Evolutionary conservation across 2,888 invertebrate genomes (phyloP), one percentile per base, ranked within the genome.

Genomic region (Apoda limacodes): DNA sequence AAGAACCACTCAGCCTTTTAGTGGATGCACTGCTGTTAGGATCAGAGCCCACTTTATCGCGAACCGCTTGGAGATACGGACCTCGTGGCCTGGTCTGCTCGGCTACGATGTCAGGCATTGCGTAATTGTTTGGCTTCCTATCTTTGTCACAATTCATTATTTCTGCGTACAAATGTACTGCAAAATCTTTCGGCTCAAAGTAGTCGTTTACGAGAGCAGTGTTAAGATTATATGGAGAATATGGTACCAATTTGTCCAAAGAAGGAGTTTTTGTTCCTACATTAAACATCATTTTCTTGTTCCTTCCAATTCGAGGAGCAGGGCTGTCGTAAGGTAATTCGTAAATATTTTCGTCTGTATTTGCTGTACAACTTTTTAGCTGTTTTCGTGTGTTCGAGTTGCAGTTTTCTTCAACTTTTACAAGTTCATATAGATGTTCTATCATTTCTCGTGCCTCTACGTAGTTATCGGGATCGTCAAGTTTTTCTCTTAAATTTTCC

Each of bases 361-460:
- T 52, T 5, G 34, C 13, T n/a, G n/a, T n/a, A n/a, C n/a, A n/a
- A n/a, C n/a, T n/a, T n/a, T n/a, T n/a, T 9, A 35, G 25, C 10
- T 41, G 5, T 12, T 42, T 50, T 0, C 58, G 55, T 4, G 46
- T 41, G 42, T 83, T 83, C 35, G 78, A 75, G 39, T 84, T 83
- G 45, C 85, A 85, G 39, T 82, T 85, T 46, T 88, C 88, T 50
- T 88, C 88, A 3, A 88, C 84, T 54, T 89, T 88, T 26, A 89
- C 88, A 29, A 88, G 80, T 58, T 89, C 89, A 50, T 90, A 90
- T 4, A 90, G 68, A 48, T 88, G 87, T 52, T 90, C 89, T 37
- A 91, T 90, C 78, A 88, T 88, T 60, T 89, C 89, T 21, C 88
- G 78, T 2, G 90, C 90, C 53, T 90, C 88, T 30, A 86, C 84